These are phyloP conservation scores for Caiman crocodilus DNA, from an alignment of 2,797 vertebrate species.

Conservation along the genomic window DNA sequence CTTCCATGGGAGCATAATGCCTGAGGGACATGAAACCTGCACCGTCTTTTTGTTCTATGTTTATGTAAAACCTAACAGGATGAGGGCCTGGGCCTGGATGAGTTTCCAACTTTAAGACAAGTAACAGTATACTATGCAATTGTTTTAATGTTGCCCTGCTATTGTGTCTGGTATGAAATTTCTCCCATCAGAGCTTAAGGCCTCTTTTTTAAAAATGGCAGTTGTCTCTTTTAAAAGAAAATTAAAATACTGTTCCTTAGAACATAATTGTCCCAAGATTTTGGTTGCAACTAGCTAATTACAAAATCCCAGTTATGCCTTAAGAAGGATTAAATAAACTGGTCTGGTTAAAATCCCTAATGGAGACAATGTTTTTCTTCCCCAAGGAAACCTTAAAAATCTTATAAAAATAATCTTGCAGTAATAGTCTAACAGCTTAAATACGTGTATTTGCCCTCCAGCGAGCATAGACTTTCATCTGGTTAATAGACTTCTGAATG, in stretches of 20 bases:
- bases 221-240: background rate
- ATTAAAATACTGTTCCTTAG: conserved; percentile 14
- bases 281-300: conserved; percentile 20
- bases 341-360: conserved; percentile 16
- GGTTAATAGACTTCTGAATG: background rate
- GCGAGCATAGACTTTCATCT: background rate
- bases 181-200: background rate
- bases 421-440: background rate
- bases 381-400: conserved; percentile 21
- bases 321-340: conserved; percentile 31
- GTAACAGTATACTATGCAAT: background rate
- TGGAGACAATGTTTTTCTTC: background rate
- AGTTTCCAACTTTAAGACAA: background rate
- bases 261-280: background rate
- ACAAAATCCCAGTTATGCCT: conserved; percentile 24
- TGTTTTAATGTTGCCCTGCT: background rate
- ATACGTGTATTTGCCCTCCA: background rate
- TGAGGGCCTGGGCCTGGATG: background rate
- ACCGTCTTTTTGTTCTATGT: background rate
- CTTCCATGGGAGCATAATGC: background rate
- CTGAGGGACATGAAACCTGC: too few species aligned
- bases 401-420: background rate
- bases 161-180: background rate
- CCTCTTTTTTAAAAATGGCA: background rate
- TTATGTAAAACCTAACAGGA: background rate